A percentile compares a stretch with the other conserved stretches of the same genome.
Evolutionary conservation across 2,797 vertebrate genomes (phyloP).

Genomic region (Leptodactylus fallax): DNA sequence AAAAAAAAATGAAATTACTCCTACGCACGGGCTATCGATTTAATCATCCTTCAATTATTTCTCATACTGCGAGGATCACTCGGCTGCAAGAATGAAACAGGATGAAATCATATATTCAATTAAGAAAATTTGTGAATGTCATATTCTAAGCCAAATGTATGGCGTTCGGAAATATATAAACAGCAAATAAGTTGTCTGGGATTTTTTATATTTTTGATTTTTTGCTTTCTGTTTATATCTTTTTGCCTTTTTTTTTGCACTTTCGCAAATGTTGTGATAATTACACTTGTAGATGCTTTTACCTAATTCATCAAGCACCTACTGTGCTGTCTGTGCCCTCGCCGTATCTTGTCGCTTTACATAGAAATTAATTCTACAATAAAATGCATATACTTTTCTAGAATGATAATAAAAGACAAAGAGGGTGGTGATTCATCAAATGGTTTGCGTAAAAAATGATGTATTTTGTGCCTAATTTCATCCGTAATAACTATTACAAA

Average conservation of each 20-base stretch:
- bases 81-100: constrained; percentile 33
- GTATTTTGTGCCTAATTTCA: too few species aligned
- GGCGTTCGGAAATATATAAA: not conserved
- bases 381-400: not conserved
- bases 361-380: not conserved
- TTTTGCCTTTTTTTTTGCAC: constrained; percentile 12
- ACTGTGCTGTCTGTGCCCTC: constrained; percentile 7
- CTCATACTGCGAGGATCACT: constrained; percentile 4
- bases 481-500: too few species aligned
- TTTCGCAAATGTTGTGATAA: constrained; percentile 11
- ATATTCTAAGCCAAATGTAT: constrained; percentile 51
- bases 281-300: not conserved
- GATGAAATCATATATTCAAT: constrained; percentile 35
- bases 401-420: not conserved
- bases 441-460: too few species aligned
- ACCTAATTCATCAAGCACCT: constrained; percentile 11
- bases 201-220: not conserved
- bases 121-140: constrained; percentile 39
- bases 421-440: too few species aligned
- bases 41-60: constrained; percentile 47
- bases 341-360: not conserved
- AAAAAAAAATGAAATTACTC: constrained; percentile 49
- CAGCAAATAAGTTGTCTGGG: not conserved
- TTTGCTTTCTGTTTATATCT: not conserved
- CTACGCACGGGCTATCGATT: constrained; percentile 32